phyloP scores from a whole-genome alignment of 2,797 vertebrate genomes.

The Vireo griseus region DNA sequence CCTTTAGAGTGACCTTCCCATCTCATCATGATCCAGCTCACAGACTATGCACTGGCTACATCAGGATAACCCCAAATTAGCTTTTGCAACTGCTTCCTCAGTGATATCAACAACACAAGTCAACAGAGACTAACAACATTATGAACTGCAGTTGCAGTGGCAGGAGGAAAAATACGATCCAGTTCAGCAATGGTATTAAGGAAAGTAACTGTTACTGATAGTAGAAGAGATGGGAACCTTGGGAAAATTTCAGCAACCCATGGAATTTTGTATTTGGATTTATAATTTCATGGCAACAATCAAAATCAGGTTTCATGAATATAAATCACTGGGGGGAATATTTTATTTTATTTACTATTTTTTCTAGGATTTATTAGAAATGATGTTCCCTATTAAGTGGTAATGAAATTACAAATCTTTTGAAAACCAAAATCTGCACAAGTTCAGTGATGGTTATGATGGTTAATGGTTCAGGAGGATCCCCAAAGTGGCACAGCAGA shows the following conservation, averaged over 20 bases:
- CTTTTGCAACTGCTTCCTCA: background rate
- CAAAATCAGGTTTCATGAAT: background rate
- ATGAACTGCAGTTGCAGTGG: background rate
- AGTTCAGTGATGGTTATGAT: background rate
- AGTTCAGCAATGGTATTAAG: background rate
- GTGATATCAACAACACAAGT: background rate
- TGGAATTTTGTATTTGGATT: background rate
- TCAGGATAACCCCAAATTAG: background rate
- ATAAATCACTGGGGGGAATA: background rate
- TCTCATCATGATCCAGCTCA: background rate
- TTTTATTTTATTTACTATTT: background rate
- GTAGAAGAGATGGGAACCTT: background rate
- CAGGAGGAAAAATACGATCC: background rate
- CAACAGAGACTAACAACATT: background rate
- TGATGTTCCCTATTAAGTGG: background rate
- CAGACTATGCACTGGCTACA: background rate
- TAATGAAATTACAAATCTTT: background rate
- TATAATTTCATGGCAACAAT: background rate
- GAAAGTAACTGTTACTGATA: background rate
- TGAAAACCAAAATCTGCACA: background rate
- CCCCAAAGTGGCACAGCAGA: background rate
- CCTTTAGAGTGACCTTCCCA: background rate
- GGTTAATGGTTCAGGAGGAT: background rate
- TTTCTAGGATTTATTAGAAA: conserved; percentile 37
- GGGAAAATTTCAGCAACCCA: background rate